phyloP scores from a whole-genome alignment of 2,113 vertebrate genomes.

The Bufo bufo region DNA sequence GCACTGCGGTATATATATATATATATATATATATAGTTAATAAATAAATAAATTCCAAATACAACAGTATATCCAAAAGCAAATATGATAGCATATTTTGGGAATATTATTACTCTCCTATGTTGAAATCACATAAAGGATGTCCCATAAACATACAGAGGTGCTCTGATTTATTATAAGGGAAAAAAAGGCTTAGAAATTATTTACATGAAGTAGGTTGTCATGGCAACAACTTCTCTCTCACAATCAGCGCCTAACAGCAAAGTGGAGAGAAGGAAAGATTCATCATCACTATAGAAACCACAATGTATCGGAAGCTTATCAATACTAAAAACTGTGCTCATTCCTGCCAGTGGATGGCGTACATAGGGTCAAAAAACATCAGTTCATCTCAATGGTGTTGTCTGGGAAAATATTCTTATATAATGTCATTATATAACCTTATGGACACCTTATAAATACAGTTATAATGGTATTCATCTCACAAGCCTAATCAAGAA shows the following conservation, averaged over 20 bases:
- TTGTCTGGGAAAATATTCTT: neutral
- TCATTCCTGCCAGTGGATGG: neutral
- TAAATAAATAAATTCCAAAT: neutral
- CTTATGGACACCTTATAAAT: neutral
- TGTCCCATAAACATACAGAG: neutral
- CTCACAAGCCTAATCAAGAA: neutral
- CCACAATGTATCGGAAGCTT: slow-evolving; percentile 27
- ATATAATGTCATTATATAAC: neutral
- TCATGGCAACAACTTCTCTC: slow-evolving; percentile 32
- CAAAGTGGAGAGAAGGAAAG: slow-evolving; percentile 5
- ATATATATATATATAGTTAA: too few species aligned
- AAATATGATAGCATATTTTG: neutral
- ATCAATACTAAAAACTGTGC: slow-evolving; percentile 16
- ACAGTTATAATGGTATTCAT: neutral
- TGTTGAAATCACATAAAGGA: neutral
- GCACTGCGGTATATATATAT: too few species aligned
- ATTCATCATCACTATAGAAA: slow-evolving; percentile 51
- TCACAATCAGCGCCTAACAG: slow-evolving; percentile 12
- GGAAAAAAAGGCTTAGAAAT: slow-evolving; percentile 30
- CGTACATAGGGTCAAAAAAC: neutral
- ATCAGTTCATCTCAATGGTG: neutral
- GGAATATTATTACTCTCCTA: neutral
- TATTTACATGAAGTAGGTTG: slow-evolving; percentile 40
- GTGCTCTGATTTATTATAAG: neutral
- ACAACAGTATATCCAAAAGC: neutral